Base-by-base conservation (phyloP, 2,888 invertebrate genomes). In the Drosophila gaucha region DNA sequence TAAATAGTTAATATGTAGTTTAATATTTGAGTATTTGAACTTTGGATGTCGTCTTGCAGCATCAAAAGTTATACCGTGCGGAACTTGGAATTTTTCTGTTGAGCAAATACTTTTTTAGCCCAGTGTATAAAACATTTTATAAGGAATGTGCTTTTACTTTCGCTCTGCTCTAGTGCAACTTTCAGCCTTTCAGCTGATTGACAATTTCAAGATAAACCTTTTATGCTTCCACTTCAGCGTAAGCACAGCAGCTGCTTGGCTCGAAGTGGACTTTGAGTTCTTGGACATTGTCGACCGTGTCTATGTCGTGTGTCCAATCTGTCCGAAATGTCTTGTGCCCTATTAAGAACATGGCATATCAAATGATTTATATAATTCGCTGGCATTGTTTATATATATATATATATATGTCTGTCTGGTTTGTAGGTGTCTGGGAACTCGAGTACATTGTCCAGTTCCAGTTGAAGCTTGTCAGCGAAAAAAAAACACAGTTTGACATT, bases 401-500 rank as follows among this genome's bases (percentile, higher is more conserved):
- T 18, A 18, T 36, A 8, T 6, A 24, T 24, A 26, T 36, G 10
- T 6, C 1, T n/a, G 36, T 51, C 46, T 38, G 20, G n/a, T 71
- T 36, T 54, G 70, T 74, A 65, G 73, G 73, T 75, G 75, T 73
- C 46, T 57, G 44, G 60, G 24, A 51, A 51, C 36, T 64, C 56
- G 28, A 38, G 64, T 52, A 58, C 60, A 56, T 71, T 73, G 73
- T 74, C 60, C 64, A 71, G 52, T 36, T 62, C 16, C 38, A 67
- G 46, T 62, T 60, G 67, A 49, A 36, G 54, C 68, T 69, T 82
- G 80, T 86, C 80, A 79, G 67, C 80, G 59, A n/a, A n/a, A n/a
- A n/a, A n/a, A n/a, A n/a, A n/a, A n/a, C n/a, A 39, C 79, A 73
- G 79, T 79, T 85, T 85, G 85, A 85, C 87, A 85, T 80, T 71